Evolutionary conservation across 2,113 vertebrate genomes (phyloP), one percentile per base, ranked within the genome.

Genomic region (Turdus rufiventris): DNA sequence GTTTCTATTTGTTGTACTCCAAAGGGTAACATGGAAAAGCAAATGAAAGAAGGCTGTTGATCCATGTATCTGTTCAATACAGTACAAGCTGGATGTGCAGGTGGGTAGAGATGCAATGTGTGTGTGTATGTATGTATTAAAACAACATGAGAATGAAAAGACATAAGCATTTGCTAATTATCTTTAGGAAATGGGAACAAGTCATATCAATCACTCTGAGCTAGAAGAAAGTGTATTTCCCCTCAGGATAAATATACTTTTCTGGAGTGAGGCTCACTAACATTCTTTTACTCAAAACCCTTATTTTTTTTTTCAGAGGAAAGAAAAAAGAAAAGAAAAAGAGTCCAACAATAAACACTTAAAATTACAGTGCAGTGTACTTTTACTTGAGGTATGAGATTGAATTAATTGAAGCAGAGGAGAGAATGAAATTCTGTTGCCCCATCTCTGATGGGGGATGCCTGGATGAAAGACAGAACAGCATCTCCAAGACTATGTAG

Each of bases 291-390:
- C n/a, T 66, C 47, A 47, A 56, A 61, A 21, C 0, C 0, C 6
- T 8, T n/a, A 0, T 15, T 7, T 9, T 21, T 9, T 21, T 62
- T 40, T 54, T 7, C 10, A 10, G 24, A 3, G 5, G 0, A 1
- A 25, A 14, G 18, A 47, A 18, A 15, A 28, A 51, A 28, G 5
- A 28, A 28, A 51, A 28, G 7, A 38, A 34, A 10, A 58, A 24
- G 1, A 5, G 23, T 48, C 5, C 16, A 62, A 66, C 6, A 31
- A 58, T 33, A 66, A 71, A 8, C 24, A 43, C 31, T 53, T 77
- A 78, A 53, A 17, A 13, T 18, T 9, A 6, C 12, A 53, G 38
- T 34, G 34, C 25, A 54, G 45, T 21, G 9, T 85, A 61, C 14
- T 75, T 57, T 62, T 62, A 53, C 12, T 61, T 88, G 66, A 88